Evolutionary conservation across 1,140 invertebrate genomes (phyloP), one percentile per base, ranked within the genome.

Genomic region (Anoplophora glabripennis): DNA sequence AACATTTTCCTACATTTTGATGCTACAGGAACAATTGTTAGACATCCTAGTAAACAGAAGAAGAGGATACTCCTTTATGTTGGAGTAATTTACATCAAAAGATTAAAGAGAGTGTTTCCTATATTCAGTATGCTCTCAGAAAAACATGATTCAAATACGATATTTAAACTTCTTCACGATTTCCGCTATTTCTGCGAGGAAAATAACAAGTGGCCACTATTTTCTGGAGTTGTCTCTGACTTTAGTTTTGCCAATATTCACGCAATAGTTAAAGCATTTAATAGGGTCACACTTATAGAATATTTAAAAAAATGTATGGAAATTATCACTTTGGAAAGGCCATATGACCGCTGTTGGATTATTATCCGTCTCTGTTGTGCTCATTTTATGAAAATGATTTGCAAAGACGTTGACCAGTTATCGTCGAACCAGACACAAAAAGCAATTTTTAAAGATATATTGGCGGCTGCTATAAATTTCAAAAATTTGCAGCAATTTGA

Each of bases 11-110:
- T 54, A 41, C 40, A 54, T 42, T 17, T 54, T 14, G 52, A 54
- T 54, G 15, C 52, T 14, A 54, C 52, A 12, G 52, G 40, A 14
- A 17, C 15, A 21, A 11, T 54, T n/a, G 21, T 54, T 9, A 18
- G 51, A 18, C 33, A 41, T 33, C 52, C 52, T n/a, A 14, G 5
- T 12, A 54, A 54, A 11, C 14, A 1, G 12, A 17, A n/a, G 1
- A 54, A 44, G 9, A 54, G 15, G 12, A 18, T 54, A 11, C 17
- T 42, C 42, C 42, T 42, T 54, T 53, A 53, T 42, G 52, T 17
- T 28, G 52, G 52, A 18, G 52, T 41, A n/a, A 53, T 53, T 15
- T 21, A 28, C 21, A 2, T 28, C 33, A 42, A 53, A 14, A 42
- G 28, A 10, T 41, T 18, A n/a, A 42, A 33, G 11, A 54, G 17